A percentile compares a stretch with the other conserved stretches of the same genome.
phyloP scores from a whole-genome alignment of 2,888 invertebrate species.

The Pseudococcus viburni region DNA sequence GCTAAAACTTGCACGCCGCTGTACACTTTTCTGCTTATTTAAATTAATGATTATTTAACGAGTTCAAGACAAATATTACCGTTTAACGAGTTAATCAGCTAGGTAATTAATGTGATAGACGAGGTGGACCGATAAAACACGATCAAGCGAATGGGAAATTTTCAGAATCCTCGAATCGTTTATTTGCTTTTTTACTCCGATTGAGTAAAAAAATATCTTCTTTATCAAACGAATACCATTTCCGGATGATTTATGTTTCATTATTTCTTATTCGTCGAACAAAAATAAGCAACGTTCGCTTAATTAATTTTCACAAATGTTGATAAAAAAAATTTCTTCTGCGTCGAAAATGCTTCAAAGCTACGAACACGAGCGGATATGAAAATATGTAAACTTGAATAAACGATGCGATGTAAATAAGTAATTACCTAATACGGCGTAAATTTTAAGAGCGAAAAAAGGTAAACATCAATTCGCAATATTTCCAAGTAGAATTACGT shows the following conservation, averaged over 20 bases:
- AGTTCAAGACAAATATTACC: constrained; percentile 11
- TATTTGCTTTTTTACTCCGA: background rate
- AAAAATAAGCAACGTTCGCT: background rate
- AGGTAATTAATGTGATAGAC: constrained; percentile 2
- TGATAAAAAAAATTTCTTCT: background rate
- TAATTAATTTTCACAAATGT: background rate
- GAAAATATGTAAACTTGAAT: background rate
- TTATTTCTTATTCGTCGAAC: background rate
- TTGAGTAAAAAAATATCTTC: background rate
- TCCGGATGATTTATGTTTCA: constrained; percentile 1
- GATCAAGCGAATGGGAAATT: too few species aligned
- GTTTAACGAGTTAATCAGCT: constrained; percentile 14
- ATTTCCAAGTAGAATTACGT: background rate
- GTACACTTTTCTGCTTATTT: constrained; percentile 1
- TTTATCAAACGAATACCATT: background rate
- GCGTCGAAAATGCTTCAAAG: background rate
- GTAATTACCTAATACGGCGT: background rate
- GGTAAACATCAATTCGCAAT: background rate
- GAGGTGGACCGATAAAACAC: background rate
- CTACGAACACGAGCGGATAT: background rate
- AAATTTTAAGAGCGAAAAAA: background rate
- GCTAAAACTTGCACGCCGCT: background rate
- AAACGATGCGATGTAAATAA: background rate
- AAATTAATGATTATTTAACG: constrained; percentile 27
- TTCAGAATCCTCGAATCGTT: background rate